Evolutionary conservation across 2,888 invertebrate species (phyloP).

Genomic region (Nymphalis urticae): DNA sequence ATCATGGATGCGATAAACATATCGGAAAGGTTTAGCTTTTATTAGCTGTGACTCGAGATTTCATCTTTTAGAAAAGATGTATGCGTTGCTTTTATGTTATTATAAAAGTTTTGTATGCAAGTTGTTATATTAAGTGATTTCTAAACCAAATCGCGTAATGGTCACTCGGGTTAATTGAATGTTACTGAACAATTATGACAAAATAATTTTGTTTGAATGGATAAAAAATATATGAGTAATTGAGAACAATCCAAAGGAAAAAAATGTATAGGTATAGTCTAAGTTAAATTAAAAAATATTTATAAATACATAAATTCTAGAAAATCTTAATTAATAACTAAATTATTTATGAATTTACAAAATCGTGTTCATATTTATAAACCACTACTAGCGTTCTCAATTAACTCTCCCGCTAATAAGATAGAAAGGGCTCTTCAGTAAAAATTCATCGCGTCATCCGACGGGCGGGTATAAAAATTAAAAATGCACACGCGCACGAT

Average conservation of each 20-base stretch:
- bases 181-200: too few relatives aligned
- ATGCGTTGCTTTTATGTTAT: background rate
- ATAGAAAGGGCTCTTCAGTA: conserved; percentile 68
- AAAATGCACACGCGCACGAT: conserved; percentile 72
- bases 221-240: too few relatives aligned
- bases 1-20: conserved; percentile 77
- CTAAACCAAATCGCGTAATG: background rate
- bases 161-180: too few relatives aligned
- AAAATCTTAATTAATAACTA: background rate
- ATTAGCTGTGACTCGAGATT: conserved; percentile 66
- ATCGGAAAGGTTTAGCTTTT: conserved; percentile 73
- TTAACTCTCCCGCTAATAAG: conserved; percentile 61
- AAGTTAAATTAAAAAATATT: too few relatives aligned
- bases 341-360: conserved; percentile 6
- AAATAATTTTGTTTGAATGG: too few relatives aligned
- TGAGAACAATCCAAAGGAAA: too few relatives aligned
- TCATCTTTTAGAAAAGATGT: conserved; percentile 41
- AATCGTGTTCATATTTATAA: conserved; percentile 22
- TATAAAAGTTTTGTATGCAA: background rate
- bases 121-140: background rate
- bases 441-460: conserved; percentile 76
- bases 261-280: too few relatives aligned
- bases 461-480: conserved; percentile 73
- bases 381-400: conserved; percentile 41
- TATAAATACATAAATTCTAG: too few relatives aligned